Conservation (phyloP, 2,888 invertebrate species). For the Thymelicus acteon region DNA sequence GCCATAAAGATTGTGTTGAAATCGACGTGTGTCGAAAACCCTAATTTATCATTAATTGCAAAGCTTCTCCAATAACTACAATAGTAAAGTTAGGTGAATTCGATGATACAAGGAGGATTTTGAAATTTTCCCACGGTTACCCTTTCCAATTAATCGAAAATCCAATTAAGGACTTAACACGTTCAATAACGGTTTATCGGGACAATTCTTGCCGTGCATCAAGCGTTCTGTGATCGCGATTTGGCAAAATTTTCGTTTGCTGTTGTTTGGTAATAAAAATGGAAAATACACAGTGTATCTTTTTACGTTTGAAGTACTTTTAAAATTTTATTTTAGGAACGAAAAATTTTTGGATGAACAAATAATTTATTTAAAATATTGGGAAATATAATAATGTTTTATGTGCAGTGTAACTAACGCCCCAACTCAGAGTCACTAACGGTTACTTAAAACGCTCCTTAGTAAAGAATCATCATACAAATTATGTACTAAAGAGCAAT, state of each 20-base stretch:
- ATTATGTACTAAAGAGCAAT: too few relatives aligned
- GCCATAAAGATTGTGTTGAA: not conserved
- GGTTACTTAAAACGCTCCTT: too few relatives aligned
- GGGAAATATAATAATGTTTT: too few relatives aligned
- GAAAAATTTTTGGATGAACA: too few relatives aligned
- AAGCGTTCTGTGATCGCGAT: slow-evolving; percentile 20
- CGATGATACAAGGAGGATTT: slow-evolving; percentile 10
- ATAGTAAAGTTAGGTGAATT: slow-evolving; percentile 8
- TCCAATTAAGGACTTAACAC: slow-evolving; percentile 69
- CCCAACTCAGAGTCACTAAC: too few relatives aligned
- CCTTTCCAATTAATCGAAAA: slow-evolving; percentile 73
- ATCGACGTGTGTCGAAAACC: not conserved
- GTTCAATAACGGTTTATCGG: slow-evolving; percentile 63
- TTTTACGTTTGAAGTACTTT: too few relatives aligned
- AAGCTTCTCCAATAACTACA: slow-evolving; percentile 2
- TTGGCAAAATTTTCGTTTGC: slow-evolving; percentile 12
- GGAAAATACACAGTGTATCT: not conserved
- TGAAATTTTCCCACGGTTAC: slow-evolving; percentile 56
- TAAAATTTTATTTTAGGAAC: too few relatives aligned
- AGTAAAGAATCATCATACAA: too few relatives aligned
- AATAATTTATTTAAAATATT: too few relatives aligned
- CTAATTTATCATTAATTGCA: not conserved
- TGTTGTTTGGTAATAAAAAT: slow-evolving; percentile 16
- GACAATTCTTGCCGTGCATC: slow-evolving; percentile 32
- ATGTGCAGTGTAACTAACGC: too few relatives aligned